Evolutionary conservation across 2,113 vertebrate species (phyloP).

Genomic region (Dasyprocta punctata): DNA sequence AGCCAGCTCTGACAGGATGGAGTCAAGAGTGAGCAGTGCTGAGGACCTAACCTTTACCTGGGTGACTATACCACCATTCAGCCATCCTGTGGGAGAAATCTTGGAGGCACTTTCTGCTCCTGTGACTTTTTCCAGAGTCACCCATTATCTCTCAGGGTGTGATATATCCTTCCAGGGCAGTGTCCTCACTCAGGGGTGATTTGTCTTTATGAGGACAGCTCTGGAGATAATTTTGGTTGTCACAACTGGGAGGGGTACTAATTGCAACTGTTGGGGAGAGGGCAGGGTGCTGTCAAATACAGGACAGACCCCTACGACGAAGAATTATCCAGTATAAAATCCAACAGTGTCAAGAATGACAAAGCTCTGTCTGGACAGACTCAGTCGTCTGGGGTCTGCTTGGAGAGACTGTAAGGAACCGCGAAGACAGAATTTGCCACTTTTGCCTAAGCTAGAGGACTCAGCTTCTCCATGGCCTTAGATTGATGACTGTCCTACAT

Average conservation of each 20-base stretch:
- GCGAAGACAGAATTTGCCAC: background rate
- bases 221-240: background rate
- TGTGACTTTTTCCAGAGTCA: background rate
- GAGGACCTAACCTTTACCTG: background rate
- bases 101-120: background rate
- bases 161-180: background rate
- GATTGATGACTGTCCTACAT: background rate
- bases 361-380: background rate
- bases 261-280: background rate
- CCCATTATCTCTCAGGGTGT: background rate
- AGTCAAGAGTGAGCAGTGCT: background rate
- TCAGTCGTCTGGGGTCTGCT: background rate
- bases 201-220: background rate
- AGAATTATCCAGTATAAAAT: background rate
- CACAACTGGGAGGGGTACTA: background rate
- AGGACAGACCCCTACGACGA: too few relatives aligned
- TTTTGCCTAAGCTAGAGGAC: background rate
- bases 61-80: background rate
- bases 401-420: background rate
- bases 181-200: background rate
- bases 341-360: background rate
- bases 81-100: background rate
- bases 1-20: background rate
- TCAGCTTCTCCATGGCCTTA: background rate
- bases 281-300: background rate